Evolutionary conservation across 2,113 vertebrate species (phyloP), one percentile per base, ranked within the genome.

Genomic region (Tachuris rubrigastra): DNA sequence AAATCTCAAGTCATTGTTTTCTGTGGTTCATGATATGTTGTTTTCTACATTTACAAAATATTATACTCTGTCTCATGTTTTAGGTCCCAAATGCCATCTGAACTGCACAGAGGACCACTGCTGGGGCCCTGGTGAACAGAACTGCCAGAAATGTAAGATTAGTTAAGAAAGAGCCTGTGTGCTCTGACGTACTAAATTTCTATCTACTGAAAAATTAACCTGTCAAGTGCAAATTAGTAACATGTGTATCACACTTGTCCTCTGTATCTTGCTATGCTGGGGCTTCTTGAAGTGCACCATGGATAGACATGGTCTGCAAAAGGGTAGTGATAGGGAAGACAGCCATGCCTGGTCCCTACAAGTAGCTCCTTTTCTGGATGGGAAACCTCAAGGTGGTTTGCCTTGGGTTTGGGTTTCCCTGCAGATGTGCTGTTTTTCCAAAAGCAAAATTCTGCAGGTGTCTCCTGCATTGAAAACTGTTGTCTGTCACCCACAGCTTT

Each of bases 131-230:
- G 99, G 98, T 7, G 95, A 97, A 75, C 90, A 98, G 73, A 98
- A 99, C 89, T 99, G 99, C 96, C 99, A 99, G 97, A 99, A 94
- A 56, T 39, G 99, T 99, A 97, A 99, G 30, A 87, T 82, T 42
- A 83, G 28, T 73, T 47, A n/a, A 79, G 23, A 49, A 73, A 35
- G 39, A 65, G 4, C 5, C 69, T 47, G 25, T 24, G 22, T 89
- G 33, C 19, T 84, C 27, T 79, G 72, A 69, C 42, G 14, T 31
- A 56, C 22, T 66, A 15, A 11, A 27, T 47, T 66, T 56, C 49
- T 80, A 24, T 30, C 73, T 81, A 16, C 71, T 9, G 2, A 62
- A 76, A 75, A 87, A 24, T 30, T 67, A 47, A 81, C 33, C 2
- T 1, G 33, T 42, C 50, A 42, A 50, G 52, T 2, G 5, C 2